A percentile compares a stretch with the other conserved stretches of the same genome.
These are phyloP conservation scores for Macropodus opercularis DNA, from an alignment of 2,797 vertebrate genomes.

Conservation along the genomic window DNA sequence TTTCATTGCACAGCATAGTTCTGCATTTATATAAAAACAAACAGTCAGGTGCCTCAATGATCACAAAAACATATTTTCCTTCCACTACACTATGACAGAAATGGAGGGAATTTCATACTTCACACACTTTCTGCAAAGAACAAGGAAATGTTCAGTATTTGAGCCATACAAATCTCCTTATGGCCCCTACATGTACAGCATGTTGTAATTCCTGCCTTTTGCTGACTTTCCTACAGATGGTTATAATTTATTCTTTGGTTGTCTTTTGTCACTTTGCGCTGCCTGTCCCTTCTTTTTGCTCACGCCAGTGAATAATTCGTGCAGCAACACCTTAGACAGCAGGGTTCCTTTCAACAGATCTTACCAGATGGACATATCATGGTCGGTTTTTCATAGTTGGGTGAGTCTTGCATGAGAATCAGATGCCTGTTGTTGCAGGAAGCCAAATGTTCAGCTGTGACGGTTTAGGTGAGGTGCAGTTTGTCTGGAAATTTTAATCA, in stretches of 20 bases:
- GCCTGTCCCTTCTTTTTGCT: slow-evolving; percentile 13
- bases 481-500: neutral
- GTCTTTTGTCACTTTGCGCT: neutral
- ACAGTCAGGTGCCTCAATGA: no score
- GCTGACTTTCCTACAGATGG: neutral
- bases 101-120: no score
- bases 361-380: slow-evolving; percentile 66
- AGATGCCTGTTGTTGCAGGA: slow-evolving; percentile 53
- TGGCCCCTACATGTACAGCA: neutral
- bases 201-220: neutral
- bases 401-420: slow-evolving; percentile 57
- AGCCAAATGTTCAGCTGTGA: slow-evolving; percentile 14
- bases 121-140: no score
- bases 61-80: no score
- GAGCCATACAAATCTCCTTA: neutral
- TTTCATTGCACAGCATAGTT: no score
- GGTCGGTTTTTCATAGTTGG: slow-evolving; percentile 66
- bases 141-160: no score
- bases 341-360: slow-evolving; percentile 66
- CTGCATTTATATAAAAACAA: no score
- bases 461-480: neutral
- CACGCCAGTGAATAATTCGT: slow-evolving; percentile 60
- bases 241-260: neutral
- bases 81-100: no score
- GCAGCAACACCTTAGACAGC: slow-evolving; percentile 70